Evolutionary conservation across 2,113 vertebrate species (phyloP).

Genomic region (Neolamprologus variostigma): DNA sequence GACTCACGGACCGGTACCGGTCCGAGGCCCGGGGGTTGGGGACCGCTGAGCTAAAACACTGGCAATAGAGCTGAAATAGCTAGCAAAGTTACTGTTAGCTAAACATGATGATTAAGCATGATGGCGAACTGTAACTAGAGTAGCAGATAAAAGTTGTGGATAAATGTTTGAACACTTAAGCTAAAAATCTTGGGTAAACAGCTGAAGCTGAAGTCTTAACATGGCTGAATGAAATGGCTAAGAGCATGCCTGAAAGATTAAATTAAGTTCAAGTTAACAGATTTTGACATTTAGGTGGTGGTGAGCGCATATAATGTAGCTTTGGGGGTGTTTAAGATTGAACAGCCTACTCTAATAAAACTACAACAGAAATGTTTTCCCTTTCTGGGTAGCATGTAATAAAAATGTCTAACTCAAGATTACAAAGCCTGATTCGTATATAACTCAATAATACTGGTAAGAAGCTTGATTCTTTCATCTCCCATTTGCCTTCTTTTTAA

Average conservation of each 20-base stretch:
- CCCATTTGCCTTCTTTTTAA: not conserved
- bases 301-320: not conserved
- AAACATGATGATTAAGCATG: not conserved
- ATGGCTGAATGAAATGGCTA: not conserved
- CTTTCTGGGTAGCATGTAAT: not conserved
- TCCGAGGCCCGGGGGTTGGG: too few species aligned
- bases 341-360: not conserved
- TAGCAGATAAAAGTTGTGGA: not conserved
- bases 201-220: fast-evolving
- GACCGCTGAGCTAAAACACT: not conserved
- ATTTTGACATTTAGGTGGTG: not conserved
- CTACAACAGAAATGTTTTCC: not conserved
- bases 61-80: not conserved
- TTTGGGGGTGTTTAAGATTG: not conserved
- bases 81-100: not conserved
- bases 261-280: not conserved
- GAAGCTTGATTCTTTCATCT: not conserved
- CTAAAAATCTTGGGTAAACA: fast-evolving
- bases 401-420: not conserved
- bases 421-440: not conserved
- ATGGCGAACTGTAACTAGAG: not conserved
- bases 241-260: not conserved
- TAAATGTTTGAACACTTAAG: not conserved
- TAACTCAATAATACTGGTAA: not conserved
- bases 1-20: too few species aligned